Evolutionary conservation across 2,113 vertebrate species (phyloP), one percentile per base, ranked within the genome.

Genomic region (Nycticebus coucang): DNA sequence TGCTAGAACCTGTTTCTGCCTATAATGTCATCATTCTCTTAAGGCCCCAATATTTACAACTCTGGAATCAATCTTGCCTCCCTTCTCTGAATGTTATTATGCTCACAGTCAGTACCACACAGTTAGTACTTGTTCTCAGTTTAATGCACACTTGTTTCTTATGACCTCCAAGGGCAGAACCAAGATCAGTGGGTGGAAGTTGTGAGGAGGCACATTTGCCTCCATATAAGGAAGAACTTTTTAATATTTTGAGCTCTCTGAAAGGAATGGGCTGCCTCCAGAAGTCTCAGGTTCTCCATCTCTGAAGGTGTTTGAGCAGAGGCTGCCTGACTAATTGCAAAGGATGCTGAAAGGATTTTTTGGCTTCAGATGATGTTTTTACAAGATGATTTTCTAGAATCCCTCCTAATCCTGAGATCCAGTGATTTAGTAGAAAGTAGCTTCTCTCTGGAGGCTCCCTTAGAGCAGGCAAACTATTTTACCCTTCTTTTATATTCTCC

Each of bases 161-260:
- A 87, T 96, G 96, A 96, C 86, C 93, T 96, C 87, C 84, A 55
- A 68, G 45, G 75, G 91, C 95, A 64, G 45, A 96, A 91, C 81
- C 87, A 87, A 93, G 66, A 91, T 86, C 80, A 84, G 96, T 95
- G 80, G 96, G 96, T 97, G 92, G 95, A 97, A 96, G 84, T 93
- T 96, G 28, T 92, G 95, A 83, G 86, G 92, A 95, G 80, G 85
- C 95, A 64, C 59, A 59, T 94, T 97, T 96, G 66, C 83, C 81
- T 96, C 97, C 97, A 94, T 97, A 96, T 96, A 98, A 96, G 97
- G 97, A 97, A 97, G 92, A 96, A 97, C 83, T 95, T 95, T 85
- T 80, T 91, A 93, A 80, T 95, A 77, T 72, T 95, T 95, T 64
- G 89, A 94, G 87, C 84, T 93, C 82, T 84, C 62, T 91, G 28